Evolutionary conservation across 1,140 invertebrate species (phyloP).

Genomic region (Chrysopa pallens): DNA sequence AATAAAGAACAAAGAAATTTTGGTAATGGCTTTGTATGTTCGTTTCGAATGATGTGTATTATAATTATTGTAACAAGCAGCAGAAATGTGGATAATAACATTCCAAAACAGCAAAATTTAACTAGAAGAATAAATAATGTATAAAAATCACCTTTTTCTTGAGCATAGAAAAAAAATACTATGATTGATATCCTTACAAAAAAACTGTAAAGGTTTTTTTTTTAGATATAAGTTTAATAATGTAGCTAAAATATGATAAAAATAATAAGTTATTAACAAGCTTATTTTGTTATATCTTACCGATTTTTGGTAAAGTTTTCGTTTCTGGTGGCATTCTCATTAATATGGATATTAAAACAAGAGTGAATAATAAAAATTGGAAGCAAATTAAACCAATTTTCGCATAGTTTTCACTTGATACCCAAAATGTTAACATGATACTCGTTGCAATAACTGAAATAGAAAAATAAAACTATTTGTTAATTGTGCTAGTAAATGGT

Average conservation of each 20-base stretch:
- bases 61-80: conserved; percentile 13
- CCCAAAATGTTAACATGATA: conserved; percentile 15
- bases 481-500: too few species aligned
- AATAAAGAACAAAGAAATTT: conserved; percentile 11
- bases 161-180: too few species aligned
- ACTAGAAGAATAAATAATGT: conserved; percentile 11
- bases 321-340: conserved; percentile 12
- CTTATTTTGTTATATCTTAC: conserved; percentile 15
- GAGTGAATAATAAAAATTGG: conserved; percentile 12
- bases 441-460: conserved; percentile 15
- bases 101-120: conserved; percentile 11
- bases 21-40: conserved; percentile 9
- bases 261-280: too few species aligned
- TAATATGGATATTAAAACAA: conserved; percentile 12
- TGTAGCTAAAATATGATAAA: too few species aligned
- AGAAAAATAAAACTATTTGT: conserved; percentile 1
- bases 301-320: conserved; percentile 12
- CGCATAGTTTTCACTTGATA: conserved; percentile 11
- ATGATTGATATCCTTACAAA: too few species aligned
- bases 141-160: too few species aligned
- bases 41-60: conserved; percentile 13
- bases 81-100: conserved; percentile 10
- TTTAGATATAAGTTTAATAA: too few species aligned
- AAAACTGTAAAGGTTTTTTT: too few species aligned
- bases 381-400: conserved; percentile 15